Evolutionary conservation across 1,140 invertebrate species (phyloP).

Genomic region (Ceratina calcarata): DNA sequence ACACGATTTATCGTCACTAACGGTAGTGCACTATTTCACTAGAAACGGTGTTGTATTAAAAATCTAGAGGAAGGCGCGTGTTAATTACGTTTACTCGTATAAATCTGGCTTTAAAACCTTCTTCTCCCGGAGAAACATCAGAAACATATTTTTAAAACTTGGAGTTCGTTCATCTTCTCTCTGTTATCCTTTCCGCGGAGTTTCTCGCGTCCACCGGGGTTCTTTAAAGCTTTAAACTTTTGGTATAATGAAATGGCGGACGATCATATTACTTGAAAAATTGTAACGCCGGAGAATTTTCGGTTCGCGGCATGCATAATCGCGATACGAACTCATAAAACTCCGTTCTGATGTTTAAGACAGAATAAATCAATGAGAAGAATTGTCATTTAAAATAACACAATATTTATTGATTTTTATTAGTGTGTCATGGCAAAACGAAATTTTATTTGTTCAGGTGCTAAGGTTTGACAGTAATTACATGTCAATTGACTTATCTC

Average conservation of each 20-base stretch:
- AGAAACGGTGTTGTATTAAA: too few species aligned
- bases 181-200: background rate
- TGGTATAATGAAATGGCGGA: constrained; percentile 24
- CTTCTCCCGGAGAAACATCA: too few species aligned
- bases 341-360: background rate
- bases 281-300: background rate
- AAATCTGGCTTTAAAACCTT: constrained; percentile 20
- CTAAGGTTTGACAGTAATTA: too few species aligned
- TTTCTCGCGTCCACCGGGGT: background rate
- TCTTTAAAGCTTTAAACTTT: background rate
- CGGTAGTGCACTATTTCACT: too few species aligned
- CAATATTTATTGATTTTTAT: too few species aligned
- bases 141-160: constrained; percentile 13
- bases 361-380: too few species aligned
- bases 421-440: too few species aligned
- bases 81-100: background rate
- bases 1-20: too few species aligned
- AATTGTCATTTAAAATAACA: too few species aligned
- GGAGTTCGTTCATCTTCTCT: background rate
- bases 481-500: too few species aligned
- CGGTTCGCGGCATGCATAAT: background rate
- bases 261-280: constrained; percentile 1
- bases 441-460: too few species aligned
- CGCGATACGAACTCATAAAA: background rate
- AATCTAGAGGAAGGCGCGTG: too few species aligned